These are phyloP conservation scores for Clarias macrocephalus DNA, from an alignment of 2,113 vertebrate species.

Conservation along the genomic window DNA sequence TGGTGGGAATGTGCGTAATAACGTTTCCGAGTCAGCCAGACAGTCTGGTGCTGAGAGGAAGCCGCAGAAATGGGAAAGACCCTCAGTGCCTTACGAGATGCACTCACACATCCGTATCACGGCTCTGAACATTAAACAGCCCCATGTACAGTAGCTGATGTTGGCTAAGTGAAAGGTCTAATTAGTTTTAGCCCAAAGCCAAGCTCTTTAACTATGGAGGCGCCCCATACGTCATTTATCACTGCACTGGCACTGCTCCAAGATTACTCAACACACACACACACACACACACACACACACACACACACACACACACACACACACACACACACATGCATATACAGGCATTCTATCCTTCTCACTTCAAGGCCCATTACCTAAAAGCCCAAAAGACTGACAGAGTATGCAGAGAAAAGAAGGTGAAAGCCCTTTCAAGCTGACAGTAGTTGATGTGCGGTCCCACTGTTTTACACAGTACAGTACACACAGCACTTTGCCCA, in stretches of 20 bases:
- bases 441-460: constrained; percentile 43
- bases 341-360: constrained; percentile 19
- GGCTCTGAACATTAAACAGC: constrained; percentile 12
- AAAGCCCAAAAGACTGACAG: constrained; percentile 48
- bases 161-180: constrained; percentile 38
- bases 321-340: constrained; percentile 23
- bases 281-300: constrained; percentile 11
- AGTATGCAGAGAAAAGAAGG: constrained; percentile 35
- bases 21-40: constrained; percentile 34
- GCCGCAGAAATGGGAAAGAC: constrained; percentile 28
- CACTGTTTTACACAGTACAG: constrained; percentile 30
- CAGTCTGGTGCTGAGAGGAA: constrained; percentile 40
- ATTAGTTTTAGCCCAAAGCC: constrained; percentile 48
- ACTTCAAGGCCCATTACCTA: constrained; percentile 52
- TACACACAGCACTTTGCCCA: constrained; percentile 11
- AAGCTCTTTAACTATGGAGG: constrained; percentile 40
- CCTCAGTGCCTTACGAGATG: constrained; percentile 20
- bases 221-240: constrained; percentile 42
- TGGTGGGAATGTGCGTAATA: constrained; percentile 33
- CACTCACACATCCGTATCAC: constrained; percentile 17
- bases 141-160: constrained; percentile 30
- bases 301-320: constrained; percentile 6
- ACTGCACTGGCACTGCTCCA: constrained; percentile 30
- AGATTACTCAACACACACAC: not conserved
- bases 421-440: constrained; percentile 47